Percentiles rank a stretch among this genome's conserved stretches.
Conservation (phyloP, 1,140 invertebrate species). For the Drosophila lacertosa region DNA sequence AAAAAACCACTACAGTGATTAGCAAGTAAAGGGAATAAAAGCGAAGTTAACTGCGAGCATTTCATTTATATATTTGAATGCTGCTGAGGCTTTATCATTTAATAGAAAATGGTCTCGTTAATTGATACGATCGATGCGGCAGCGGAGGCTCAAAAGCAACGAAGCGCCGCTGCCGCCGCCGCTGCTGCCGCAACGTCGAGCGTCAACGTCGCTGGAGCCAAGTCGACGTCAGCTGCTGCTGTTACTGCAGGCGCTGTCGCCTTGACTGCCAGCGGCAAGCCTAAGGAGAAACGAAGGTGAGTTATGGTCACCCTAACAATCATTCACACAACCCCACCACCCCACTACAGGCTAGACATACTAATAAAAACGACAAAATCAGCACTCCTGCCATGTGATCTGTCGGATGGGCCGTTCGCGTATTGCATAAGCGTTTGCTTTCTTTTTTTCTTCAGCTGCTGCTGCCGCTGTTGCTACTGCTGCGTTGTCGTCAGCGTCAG, state of each 20-base stretch:
- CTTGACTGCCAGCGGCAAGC: conserved; percentile 75
- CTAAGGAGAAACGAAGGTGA: conserved; percentile 82
- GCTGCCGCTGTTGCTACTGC: conserved; percentile 31
- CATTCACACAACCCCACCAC: background rate
- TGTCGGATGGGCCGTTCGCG: conserved; percentile 36
- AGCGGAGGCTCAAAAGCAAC: conserved; percentile 64
- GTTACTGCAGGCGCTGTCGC: conserved; percentile 25
- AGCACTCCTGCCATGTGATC: conserved; percentile 40
- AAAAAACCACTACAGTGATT: conserved; percentile 13
- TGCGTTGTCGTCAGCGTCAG: conserved; percentile 11
- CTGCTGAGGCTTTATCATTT: conserved; percentile 62
- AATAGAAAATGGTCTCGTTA: conserved; percentile 78
- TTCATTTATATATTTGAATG: conserved; percentile 59
- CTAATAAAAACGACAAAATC: conserved; percentile 2
- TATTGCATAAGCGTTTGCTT: conserved; percentile 75
- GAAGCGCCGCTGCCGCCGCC: conserved; percentile 38
- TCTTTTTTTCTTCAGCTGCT: conserved; percentile 57
- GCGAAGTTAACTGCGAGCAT: conserved; percentile 12
- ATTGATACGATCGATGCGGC: conserved; percentile 74
- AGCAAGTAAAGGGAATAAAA: conserved; percentile 24
- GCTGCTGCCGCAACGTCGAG: conserved; percentile 11
- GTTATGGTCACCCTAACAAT: conserved; percentile 21
- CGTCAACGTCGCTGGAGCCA: conserved; percentile 19
- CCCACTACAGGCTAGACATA: background rate
- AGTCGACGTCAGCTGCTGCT: conserved; percentile 11